A percentile compares a stretch with the other conserved stretches of the same genome.
These are phyloP conservation scores for Puma concolor DNA, from an alignment of 2,113 vertebrate genomes.

Conservation along the genomic window DNA sequence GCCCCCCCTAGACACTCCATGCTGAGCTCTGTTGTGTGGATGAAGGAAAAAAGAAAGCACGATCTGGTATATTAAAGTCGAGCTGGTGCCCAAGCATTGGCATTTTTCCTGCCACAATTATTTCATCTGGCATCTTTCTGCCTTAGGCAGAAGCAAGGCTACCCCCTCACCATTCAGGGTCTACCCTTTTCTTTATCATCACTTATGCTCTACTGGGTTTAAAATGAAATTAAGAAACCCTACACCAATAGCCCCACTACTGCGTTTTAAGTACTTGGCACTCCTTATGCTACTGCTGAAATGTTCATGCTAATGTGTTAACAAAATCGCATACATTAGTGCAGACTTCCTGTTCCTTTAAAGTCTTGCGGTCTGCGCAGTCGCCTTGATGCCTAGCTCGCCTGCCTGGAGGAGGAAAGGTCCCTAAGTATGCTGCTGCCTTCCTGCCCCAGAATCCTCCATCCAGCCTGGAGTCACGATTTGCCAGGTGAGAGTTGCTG, in stretches of 20 bases:
- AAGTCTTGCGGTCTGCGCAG: not conserved
- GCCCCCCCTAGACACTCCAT: not conserved
- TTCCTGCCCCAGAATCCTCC: not conserved
- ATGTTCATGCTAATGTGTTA: conserved; percentile 16
- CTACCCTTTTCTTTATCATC: accelerated
- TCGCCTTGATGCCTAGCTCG: not conserved
- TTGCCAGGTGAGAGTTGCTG: not conserved
- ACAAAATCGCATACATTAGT: conserved; percentile 56
- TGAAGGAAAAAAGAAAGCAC: not conserved
- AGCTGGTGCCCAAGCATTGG: not conserved
- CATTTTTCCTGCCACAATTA: conserved; percentile 20
- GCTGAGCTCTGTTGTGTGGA: not conserved
- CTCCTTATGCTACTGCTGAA: not conserved
- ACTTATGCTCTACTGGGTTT: not conserved
- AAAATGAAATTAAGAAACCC: conserved; percentile 28
- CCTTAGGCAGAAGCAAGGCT: conserved; percentile 7
- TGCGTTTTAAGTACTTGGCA: conserved; percentile 37
- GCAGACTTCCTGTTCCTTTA: conserved; percentile 37
- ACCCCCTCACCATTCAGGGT: not conserved
- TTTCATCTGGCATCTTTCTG: conserved; percentile 50
- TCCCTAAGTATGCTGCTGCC: not conserved
- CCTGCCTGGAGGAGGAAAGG: not conserved
- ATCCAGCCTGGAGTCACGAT: not conserved
- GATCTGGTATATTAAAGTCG: not conserved
- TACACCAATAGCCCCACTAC: not conserved